Conservation (phyloP, 2,888 invertebrate genomes). For the Margaritifera margaritifera region DNA sequence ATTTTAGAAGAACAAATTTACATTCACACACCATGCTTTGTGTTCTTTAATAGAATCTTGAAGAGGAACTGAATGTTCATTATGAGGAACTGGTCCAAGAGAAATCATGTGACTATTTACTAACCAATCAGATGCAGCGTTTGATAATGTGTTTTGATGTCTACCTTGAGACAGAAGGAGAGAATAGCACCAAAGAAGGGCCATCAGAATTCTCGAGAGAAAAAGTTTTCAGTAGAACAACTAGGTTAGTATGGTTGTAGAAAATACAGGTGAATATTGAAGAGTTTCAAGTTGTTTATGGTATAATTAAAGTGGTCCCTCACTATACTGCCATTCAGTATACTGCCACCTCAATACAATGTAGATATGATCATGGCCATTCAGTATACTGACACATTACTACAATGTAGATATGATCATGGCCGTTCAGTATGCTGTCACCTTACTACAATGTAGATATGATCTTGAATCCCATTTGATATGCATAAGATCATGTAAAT, state of each 20-base stretch:
- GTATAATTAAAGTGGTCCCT: not conserved
- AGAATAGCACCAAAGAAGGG: slow-evolving; percentile 76
- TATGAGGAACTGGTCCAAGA: slow-evolving; percentile 67
- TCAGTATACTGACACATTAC: not conserved
- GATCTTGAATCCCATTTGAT: too few species aligned
- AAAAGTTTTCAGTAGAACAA: slow-evolving; percentile 79
- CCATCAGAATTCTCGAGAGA: slow-evolving; percentile 83
- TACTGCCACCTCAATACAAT: not conserved
- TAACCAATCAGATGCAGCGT: slow-evolving; percentile 86
- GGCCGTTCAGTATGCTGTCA: not conserved
- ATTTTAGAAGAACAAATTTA: too few species aligned
- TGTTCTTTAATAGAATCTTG: slow-evolving; percentile 77
- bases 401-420: not conserved
- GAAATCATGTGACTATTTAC: slow-evolving; percentile 75
- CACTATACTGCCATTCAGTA: too few species aligned
- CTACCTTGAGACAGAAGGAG: slow-evolving; percentile 82
- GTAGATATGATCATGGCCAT: not conserved
- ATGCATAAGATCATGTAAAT: too few species aligned
- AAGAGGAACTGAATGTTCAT: slow-evolving; percentile 83
- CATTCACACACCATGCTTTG: not conserved
- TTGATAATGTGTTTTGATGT: slow-evolving; percentile 89
- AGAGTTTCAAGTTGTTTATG: not conserved
- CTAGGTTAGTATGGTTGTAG: slow-evolving; percentile 46
- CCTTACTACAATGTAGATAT: not conserved
- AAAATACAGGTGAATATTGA: not conserved